A percentile compares a stretch with the other conserved stretches of the same genome.
phyloP scores from a whole-genome alignment of 2,888 invertebrate species.

The Dysmachus trigonus region DNA sequence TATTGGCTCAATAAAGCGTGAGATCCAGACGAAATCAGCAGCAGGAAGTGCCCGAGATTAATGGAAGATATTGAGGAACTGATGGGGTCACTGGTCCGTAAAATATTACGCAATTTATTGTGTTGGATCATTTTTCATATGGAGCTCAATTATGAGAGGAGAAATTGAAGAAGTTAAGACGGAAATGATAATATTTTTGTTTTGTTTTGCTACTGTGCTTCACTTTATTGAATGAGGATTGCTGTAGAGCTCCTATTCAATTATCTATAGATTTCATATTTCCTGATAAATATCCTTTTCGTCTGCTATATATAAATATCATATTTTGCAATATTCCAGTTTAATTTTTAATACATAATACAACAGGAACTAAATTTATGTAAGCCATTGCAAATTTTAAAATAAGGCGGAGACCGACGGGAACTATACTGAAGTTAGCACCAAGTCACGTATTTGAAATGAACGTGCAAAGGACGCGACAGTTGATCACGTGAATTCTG shows the following conservation, averaged over 20 bases:
- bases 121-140: background rate
- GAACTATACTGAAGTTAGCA: no score
- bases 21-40: background rate
- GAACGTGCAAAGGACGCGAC: no score
- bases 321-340: no score
- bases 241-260: background rate
- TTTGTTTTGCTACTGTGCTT: background rate
- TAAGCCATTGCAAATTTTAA: no score
- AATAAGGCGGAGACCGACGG: no score
- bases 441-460: no score
- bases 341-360: no score
- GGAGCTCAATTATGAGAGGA: background rate
- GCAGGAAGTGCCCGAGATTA: background rate
- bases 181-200: background rate
- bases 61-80: background rate
- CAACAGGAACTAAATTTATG: no score
- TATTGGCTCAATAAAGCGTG: background rate
- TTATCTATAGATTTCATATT: background rate
- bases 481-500: no score
- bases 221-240: background rate
- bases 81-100: background rate
- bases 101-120: background rate
- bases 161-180: background rate
- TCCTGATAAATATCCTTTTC: background rate
- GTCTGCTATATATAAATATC: background rate